Conservation (phyloP, 2,888 invertebrate genomes). For the Cosmia trapezina region DNA sequence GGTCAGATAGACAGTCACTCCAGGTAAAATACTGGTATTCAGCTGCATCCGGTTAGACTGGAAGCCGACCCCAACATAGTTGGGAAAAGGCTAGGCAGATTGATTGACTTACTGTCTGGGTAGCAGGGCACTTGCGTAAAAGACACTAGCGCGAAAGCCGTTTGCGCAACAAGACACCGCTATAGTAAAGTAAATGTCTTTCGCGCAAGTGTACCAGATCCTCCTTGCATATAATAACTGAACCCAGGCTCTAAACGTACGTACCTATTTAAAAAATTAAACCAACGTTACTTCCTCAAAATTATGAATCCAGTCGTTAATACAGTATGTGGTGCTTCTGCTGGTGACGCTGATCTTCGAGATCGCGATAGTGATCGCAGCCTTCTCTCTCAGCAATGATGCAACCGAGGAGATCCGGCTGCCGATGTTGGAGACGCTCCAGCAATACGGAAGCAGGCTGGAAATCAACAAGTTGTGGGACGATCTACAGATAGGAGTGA, state of each 20-base stretch:
- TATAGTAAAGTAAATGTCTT: no score
- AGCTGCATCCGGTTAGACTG: no score
- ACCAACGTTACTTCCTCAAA: slow-evolving; percentile 8
- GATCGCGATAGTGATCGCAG: slow-evolving; percentile 76
- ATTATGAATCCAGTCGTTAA: slow-evolving; percentile 54
- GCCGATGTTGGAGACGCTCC: slow-evolving; percentile 77
- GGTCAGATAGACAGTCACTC: no score
- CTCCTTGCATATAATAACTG: background rate
- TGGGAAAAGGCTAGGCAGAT: no score
- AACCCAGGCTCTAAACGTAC: background rate
- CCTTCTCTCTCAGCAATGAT: slow-evolving; percentile 75
- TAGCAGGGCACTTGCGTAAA: no score
- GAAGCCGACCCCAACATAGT: no score
- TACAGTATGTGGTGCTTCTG: slow-evolving; percentile 80
- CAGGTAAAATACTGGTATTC: no score
- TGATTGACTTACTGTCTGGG: no score
- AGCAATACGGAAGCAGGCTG: slow-evolving; percentile 71
- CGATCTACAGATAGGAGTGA: slow-evolving; percentile 80
- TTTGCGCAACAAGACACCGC: no score
- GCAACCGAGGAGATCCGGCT: slow-evolving; percentile 73
- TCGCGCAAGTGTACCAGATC: background rate
- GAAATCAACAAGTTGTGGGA: slow-evolving; percentile 82
- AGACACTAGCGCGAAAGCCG: no score
- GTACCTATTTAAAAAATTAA: background rate
- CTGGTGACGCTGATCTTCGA: slow-evolving; percentile 81